A percentile compares a stretch with the other conserved stretches of the same genome.
Evolutionary conservation across 2,888 invertebrate species (phyloP).

Genomic region (Aquatica leii): DNA sequence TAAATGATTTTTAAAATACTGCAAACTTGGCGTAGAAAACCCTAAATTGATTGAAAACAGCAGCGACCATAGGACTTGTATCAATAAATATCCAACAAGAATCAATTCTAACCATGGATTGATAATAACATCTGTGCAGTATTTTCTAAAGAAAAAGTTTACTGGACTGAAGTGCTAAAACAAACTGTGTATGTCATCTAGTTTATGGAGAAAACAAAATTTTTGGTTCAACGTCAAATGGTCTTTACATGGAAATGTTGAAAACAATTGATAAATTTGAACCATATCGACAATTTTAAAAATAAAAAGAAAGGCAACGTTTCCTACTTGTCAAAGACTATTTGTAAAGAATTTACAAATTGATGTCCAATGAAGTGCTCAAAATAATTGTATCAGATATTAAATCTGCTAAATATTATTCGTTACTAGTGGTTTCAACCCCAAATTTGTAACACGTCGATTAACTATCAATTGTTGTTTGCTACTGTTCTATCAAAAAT

Average conservation of each 20-base stretch:
- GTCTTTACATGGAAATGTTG: background rate
- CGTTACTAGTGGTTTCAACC: too few relatives aligned
- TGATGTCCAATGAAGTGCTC: background rate
- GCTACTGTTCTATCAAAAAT: background rate
- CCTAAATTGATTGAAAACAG: background rate
- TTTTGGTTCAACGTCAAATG: background rate
- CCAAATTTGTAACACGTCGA: background rate
- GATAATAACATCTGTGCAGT: background rate
- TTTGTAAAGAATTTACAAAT: background rate
- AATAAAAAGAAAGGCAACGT: background rate
- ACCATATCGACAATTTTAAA: background rate
- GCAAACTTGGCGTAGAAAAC: background rate
- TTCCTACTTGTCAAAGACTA: background rate
- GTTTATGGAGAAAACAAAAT: background rate
- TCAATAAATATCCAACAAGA: background rate
- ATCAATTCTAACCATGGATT: background rate
- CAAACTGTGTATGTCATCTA: background rate
- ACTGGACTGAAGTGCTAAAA: background rate
- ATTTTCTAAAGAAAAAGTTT: background rate
- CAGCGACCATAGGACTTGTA: background rate
- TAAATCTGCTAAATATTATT: background rate
- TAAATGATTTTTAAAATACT: background rate
- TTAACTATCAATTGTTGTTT: background rate
- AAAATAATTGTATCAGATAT: background rate
- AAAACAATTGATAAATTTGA: background rate